These are phyloP conservation scores for Phengaris alcon DNA, from an alignment of 2,888 invertebrate genomes.

Conservation along the genomic window DNA sequence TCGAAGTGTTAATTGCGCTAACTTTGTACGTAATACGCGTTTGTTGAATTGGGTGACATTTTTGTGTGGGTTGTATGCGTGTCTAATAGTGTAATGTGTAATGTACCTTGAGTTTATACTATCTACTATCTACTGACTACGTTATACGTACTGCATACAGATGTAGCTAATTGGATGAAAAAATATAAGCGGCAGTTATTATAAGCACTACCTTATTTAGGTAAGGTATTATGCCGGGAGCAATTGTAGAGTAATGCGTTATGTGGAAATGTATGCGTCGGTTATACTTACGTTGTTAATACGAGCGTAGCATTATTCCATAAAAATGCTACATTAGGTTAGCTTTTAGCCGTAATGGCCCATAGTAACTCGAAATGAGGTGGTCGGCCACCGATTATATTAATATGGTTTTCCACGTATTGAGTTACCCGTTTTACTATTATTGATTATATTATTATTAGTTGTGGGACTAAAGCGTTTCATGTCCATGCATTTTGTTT, in stretches of 20 bases:
- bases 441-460: background rate
- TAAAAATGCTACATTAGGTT: slow-evolving; percentile 17
- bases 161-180: background rate
- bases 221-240: background rate
- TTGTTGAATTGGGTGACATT: background rate
- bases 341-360: slow-evolving; percentile 5
- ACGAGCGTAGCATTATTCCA: slow-evolving; percentile 4
- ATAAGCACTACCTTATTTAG: background rate
- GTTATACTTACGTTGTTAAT: background rate
- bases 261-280: background rate
- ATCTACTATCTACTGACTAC: no score
- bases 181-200: background rate
- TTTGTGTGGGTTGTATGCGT: background rate
- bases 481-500: slow-evolving; percentile 41
- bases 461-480: background rate
- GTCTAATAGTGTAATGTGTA: no score
- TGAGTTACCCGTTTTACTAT: background rate
- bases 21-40: slow-evolving; percentile 2
- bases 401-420: background rate
- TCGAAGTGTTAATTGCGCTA: slow-evolving; percentile 6
- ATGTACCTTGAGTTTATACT: no score
- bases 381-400: background rate
- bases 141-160: no score
- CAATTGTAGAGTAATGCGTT: slow-evolving; percentile 6
- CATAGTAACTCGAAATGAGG: background rate